Conservation (phyloP, 2,113 vertebrate genomes). For the Carassius gibelio region DNA sequence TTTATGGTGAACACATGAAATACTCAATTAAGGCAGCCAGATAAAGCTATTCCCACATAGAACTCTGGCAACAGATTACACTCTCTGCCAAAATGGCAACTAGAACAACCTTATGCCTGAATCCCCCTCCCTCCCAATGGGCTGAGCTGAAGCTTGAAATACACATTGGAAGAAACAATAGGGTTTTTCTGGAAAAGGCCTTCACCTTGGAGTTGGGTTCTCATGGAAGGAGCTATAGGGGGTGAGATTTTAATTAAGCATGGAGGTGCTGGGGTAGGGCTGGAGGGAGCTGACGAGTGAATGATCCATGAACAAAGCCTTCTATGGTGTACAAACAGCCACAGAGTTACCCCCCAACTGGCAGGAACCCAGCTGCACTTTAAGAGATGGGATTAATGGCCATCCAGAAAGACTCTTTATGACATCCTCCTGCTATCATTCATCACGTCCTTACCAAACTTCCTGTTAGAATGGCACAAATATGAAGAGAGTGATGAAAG, state of each 20-base stretch:
- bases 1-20: constrained; percentile 32
- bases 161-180: constrained; percentile 8
- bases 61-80: background rate
- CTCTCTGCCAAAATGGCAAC: constrained; percentile 21
- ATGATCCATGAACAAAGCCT: constrained; percentile 41
- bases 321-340: constrained; percentile 15
- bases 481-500: constrained; percentile 38
- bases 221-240: constrained; percentile 5
- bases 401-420: constrained; percentile 27
- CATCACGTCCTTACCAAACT: constrained; percentile 40
- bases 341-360: constrained; percentile 17
- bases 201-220: constrained; percentile 34
- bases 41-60: constrained; percentile 27
- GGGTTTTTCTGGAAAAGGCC: constrained; percentile 30
- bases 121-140: background rate
- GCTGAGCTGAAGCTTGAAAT: background rate
- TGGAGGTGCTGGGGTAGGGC: background rate
- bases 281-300: constrained; percentile 7
- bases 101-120: constrained; percentile 22
- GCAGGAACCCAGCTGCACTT: constrained; percentile 29
- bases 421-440: background rate
- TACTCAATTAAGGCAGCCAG: constrained; percentile 19
- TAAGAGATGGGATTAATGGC: constrained; percentile 39
- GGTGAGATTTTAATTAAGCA: constrained; percentile 40
- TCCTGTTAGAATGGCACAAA: constrained; percentile 51